These are phyloP conservation scores for Platorchestia sp. DNA, from an alignment of 1,140 invertebrate species.

Conservation along the genomic window DNA sequence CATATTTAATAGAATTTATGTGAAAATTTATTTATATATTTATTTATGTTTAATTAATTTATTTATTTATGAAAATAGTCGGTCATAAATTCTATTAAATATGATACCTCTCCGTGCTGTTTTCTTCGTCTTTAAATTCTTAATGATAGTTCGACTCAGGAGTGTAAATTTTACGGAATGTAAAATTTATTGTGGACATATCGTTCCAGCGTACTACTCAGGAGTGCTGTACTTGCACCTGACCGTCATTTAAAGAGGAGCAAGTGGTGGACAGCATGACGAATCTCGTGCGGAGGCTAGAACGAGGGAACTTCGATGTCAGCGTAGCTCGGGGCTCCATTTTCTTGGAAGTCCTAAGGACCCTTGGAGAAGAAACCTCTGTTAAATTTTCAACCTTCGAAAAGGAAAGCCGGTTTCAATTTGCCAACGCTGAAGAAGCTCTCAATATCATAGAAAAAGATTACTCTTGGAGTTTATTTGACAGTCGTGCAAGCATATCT, in stretches of 20 bases:
- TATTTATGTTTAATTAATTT: no score
- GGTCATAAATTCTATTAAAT: no score
- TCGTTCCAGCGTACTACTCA: conserved; percentile 19
- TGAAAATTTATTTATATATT: no score
- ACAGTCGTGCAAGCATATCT: not conserved
- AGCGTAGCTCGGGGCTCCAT: not conserved
- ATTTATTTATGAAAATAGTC: no score
- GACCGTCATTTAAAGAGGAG: not conserved
- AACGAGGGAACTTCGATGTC: not conserved
- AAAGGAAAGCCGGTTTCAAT: not conserved
- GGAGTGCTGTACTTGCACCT: conserved; percentile 30
- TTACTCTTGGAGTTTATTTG: not conserved
- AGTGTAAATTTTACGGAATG: not conserved
- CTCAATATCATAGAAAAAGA: not conserved
- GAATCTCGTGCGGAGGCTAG: not conserved
- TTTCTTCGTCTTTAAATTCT: no score
- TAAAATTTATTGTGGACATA: not conserved
- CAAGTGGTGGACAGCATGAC: not conserved
- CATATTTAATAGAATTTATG: no score
- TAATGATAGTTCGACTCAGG: no score
- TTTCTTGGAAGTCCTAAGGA: not conserved
- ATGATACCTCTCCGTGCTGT: no score
- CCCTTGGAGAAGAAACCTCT: not conserved
- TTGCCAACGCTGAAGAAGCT: no score
- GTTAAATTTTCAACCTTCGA: not conserved